A percentile compares a stretch with the other conserved stretches of the same genome.
phyloP scores from a whole-genome alignment of 2,888 invertebrate species.

The Thumatha senex region DNA sequence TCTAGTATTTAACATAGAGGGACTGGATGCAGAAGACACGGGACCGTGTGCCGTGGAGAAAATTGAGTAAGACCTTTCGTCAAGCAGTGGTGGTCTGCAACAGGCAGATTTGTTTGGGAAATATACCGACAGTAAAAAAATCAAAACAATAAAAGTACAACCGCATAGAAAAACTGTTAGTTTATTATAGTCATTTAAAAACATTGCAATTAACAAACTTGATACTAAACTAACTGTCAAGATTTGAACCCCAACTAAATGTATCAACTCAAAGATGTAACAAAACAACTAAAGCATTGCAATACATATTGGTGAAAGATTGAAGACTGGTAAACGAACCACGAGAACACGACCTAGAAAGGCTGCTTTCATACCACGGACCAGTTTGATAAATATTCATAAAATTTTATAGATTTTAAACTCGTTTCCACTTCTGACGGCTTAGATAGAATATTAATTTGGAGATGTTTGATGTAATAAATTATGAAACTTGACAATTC shows the following conservation, averaged over 20 bases:
- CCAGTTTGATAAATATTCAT: conserved; percentile 25
- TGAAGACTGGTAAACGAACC: conserved; percentile 39
- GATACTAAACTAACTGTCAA: too few species aligned
- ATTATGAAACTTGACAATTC: conserved; percentile 22
- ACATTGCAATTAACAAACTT: too few species aligned
- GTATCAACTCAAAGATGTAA: not conserved
- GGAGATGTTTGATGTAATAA: conserved; percentile 25
- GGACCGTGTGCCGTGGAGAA: too few species aligned
- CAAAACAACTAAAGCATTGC: conserved; percentile 17
- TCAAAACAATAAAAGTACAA: too few species aligned
- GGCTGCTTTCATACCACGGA: conserved; percentile 45
- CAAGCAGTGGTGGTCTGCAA: too few species aligned
- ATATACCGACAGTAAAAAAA: too few species aligned
- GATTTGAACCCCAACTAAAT: not conserved
- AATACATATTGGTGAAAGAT: conserved; percentile 33
- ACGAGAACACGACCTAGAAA: conserved; percentile 49
- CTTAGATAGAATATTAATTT: conserved; percentile 16
- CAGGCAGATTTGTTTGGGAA: too few species aligned
- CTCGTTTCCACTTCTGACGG: conserved; percentile 14
- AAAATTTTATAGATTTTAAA: conserved; percentile 26
- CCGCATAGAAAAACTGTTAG: too few species aligned
- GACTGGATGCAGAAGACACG: too few species aligned
- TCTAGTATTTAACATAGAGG: too few species aligned
- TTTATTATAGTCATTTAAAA: too few species aligned
- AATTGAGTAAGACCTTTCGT: too few species aligned